Base-by-base conservation (phyloP, 2,113 vertebrate species). In the Saguinus midas region DNA sequence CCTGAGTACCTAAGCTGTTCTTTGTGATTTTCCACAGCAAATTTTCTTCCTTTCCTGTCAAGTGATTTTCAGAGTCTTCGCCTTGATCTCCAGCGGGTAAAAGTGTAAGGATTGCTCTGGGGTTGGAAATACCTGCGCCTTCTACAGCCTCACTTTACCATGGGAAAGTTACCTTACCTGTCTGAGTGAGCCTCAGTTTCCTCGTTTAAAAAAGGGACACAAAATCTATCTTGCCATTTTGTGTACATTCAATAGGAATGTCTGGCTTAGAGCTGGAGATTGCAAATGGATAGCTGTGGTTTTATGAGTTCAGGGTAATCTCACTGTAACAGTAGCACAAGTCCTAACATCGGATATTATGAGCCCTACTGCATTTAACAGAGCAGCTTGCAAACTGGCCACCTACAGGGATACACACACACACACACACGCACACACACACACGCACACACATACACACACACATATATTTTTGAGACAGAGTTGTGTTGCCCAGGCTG, bases 161-260 rank as follows among this genome's bases (percentile, higher is more conserved):
- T 1, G 45, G 35, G 11, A 80, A 32, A 7, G 0, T 0, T 11
- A 6, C 50, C 29, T 23, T 4, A 18, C 58, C 6, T 81, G 50
- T 61, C 64, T 29, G 81, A 57, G 78, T n/a, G 85, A 50, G 73
- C 35, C 89, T 97, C 89, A 25, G 84, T 95, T 81, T 86, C 89
- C 90, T 66, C 73, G 23, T 35, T 50, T 61, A 50, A 52, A 88
- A 85, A 57, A 1, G 43, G 43, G 70, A 94, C 35, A 84, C 55
- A n/a, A 55, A n/a, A 80, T 48, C 14, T 45, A 20, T 14, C 70
- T n/a, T 11, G 6, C 29, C 18, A 75, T 88, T 32, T 52, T 29
- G 13, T 2, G 7, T 23, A n/a, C 21, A 27, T 55, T 68, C 61
- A 32, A 1, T 1, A 12, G 35, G 6, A 45, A 84, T 5, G 5